Base-by-base conservation (phyloP, 2,797 vertebrate genomes). In the Momotus momota region DNA sequence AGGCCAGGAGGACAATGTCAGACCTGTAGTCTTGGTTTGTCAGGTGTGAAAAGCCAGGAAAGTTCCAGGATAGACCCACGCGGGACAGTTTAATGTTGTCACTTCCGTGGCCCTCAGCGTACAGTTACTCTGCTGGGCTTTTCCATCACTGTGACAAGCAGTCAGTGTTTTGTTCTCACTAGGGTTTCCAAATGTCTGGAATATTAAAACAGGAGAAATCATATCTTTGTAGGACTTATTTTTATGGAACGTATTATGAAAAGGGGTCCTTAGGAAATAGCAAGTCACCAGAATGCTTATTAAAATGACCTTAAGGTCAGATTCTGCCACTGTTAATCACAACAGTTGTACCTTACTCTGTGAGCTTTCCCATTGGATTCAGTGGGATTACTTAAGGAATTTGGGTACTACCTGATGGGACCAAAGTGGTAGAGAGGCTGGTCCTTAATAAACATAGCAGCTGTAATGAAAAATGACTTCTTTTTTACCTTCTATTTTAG, bases 281-380 rank as follows among this genome's bases (percentile, higher is more conserved):
- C 52, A 4, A 90, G 78, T 95, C 90, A 85, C 74, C 52, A 71
- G 86, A 74, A 85, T 74, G 26, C 31, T 96, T 97, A 97, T 97
- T 96, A 96, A 97, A 97, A 94, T 85, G 93, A 96, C 95, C 95
- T 74, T 77, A 89, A 80, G 96, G 96, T 96, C 93, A 95, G 33
- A 89, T 91, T 96, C 94, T 94, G 92, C 92, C 95, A 94, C 78
- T 87, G 67, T 91, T 96, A 97, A 97, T 97, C 88, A 93, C 67
- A 89, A 80, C 10, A 87, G 86, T 67, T 93, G 94, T 97, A 91
- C 84, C 88, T 95, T 96, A 91, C 41, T 71, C 88, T 49, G n/a
- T 80, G 64, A 94, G 86, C 43, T 94, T 93, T 92, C 61, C 78
- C 60, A 33, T 12, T 92, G 86, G 84, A 65, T 92, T 96, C 64